A percentile compares a stretch with the other conserved stretches of the same genome.
phyloP scores from a whole-genome alignment of 2,888 invertebrate species.

The Carabus problematicus region DNA sequence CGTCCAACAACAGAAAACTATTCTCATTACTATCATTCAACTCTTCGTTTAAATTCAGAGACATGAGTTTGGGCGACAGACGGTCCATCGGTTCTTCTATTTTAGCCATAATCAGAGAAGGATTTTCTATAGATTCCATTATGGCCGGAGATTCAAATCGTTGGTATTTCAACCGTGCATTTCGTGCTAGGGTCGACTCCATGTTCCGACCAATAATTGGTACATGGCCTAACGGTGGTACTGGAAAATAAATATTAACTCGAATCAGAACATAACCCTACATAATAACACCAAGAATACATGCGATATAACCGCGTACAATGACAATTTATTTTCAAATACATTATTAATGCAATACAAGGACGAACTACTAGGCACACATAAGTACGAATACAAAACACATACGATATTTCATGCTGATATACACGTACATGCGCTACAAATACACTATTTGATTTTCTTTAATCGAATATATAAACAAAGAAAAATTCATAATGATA shows the following conservation, averaged over 20 bases:
- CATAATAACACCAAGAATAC: background rate
- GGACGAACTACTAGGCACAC: background rate
- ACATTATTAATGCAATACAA: background rate
- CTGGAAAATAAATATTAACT: constrained; percentile 17
- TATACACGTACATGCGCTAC: background rate
- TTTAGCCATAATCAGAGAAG: constrained; percentile 46
- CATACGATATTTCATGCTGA: background rate
- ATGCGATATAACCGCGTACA: background rate
- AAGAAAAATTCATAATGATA: too few relatives aligned
- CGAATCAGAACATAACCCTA: too few relatives aligned
- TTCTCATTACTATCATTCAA: constrained; percentile 47
- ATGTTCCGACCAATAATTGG: constrained; percentile 29
- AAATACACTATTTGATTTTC: too few relatives aligned
- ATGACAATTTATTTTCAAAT: background rate
- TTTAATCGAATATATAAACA: too few relatives aligned
- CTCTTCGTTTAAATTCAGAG: constrained; percentile 43
- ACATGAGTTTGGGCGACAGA: constrained; percentile 40
- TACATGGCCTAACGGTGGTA: constrained; percentile 36
- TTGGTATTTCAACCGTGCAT: constrained; percentile 33
- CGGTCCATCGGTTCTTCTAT: constrained; percentile 27
- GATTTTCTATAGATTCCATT: constrained; percentile 53
- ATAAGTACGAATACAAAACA: background rate
- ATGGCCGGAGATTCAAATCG: constrained; percentile 48
- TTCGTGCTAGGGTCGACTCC: constrained; percentile 35
- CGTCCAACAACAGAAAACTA: constrained; percentile 69